Evolutionary conservation across 2,113 vertebrate species (phyloP), one percentile per base, ranked within the genome.

Genomic region (Oreotrochilus melanogaster): DNA sequence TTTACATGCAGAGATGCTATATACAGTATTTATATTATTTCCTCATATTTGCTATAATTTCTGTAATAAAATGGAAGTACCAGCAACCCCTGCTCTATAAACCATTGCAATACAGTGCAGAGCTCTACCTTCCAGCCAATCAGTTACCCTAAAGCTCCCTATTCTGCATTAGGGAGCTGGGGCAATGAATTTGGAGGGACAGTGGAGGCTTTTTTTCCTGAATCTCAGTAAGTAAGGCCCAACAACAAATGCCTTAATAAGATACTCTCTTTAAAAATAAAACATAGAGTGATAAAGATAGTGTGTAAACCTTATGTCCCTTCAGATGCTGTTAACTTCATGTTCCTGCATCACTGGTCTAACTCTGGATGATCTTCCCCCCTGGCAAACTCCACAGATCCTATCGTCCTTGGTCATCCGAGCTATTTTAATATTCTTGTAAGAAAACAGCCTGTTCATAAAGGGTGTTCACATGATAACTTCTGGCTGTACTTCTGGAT

Each of bases 261-360:
- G 85, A 39, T 7, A 30, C 8, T 30, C 58, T 5, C 64, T 90
- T 76, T 58, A 16, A 76, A 88, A 90, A 83, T 58, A 27, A 22
- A 27, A 4, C 78, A 5, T 21, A 70, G n/a, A 56, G 8, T 17
- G 69, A 73, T 8, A 45, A 50, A 54, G 7, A 9, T 1, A 39
- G 43, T 0, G 2, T 62, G 25, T 70, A 53, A 71, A 70, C 31
- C 61, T 64, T 48, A 22, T 1, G 13, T 35, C 14, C 16, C 45
- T 57, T 73, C 50, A 72, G 45, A 16, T 75, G 23, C 70, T 53
- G n/a, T 16, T 16, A 57, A 31, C 10, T 10, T 24, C 48, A 72
- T 0, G 0, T 67, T 69, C 17, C 53, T 54, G 56, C 42, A 75
- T 19, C 43, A 37, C 1, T 71, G 57, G 35, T n/a, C 18, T 53